These are phyloP conservation scores for Zaprionus ornatus DNA, from an alignment of 1,140 invertebrate species.

Conservation along the genomic window DNA sequence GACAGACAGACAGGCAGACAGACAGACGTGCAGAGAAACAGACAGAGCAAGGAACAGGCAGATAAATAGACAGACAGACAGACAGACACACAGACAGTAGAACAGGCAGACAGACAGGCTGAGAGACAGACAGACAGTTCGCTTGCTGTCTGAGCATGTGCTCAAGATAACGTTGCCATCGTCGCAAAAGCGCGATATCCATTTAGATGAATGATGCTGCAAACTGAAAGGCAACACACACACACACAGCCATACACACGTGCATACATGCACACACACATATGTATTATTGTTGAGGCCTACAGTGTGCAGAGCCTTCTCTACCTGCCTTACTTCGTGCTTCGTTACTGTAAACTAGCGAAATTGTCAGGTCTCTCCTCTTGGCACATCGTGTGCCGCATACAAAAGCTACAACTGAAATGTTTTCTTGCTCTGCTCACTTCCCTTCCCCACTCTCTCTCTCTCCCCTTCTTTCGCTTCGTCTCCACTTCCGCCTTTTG, in stretches of 20 bases:
- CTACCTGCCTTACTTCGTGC: constrained; percentile 12
- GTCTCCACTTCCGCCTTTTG: not conserved
- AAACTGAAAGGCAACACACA: constrained; percentile 32
- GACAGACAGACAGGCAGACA: constrained; percentile 13
- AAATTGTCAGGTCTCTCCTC: constrained; percentile 40
- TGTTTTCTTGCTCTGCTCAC: not conserved
- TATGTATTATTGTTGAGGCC: constrained; percentile 7
- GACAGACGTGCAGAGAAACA: not conserved
- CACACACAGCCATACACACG: constrained; percentile 14
- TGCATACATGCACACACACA: not conserved
- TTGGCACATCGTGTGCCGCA: constrained; percentile 30
- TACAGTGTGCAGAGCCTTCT: not conserved
- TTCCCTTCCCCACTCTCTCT: not conserved
- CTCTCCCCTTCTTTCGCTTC: not conserved
- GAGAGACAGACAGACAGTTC: not conserved
- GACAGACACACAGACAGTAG: constrained; percentile 32
- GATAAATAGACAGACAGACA: constrained; percentile 11
- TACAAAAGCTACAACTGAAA: constrained; percentile 27
- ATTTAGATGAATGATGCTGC: constrained; percentile 74
- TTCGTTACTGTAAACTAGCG: constrained; percentile 35
- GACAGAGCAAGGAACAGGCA: not conserved
- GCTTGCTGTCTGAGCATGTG: constrained; percentile 39
- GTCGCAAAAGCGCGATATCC: constrained; percentile 59
- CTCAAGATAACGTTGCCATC: constrained; percentile 47
- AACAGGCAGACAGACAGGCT: not conserved